Percentiles rank a stretch among this genome's conserved stretches.
phyloP scores from a whole-genome alignment of 2,113 vertebrate genomes.

The Grammomys surdaster region DNA sequence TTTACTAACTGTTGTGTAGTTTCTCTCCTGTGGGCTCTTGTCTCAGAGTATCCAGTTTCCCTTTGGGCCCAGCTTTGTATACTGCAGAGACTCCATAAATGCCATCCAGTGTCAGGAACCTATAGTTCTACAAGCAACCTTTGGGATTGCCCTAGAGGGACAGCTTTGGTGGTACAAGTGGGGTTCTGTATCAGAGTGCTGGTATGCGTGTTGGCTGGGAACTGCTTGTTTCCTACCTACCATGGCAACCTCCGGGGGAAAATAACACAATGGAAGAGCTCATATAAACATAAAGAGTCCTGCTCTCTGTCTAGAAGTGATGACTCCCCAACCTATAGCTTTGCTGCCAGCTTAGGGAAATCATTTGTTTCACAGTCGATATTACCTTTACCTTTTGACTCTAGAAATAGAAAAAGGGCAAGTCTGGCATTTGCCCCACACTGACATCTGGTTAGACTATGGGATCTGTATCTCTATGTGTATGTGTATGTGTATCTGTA shows the following conservation, averaged over 20 bases:
- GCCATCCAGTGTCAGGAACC: rapidly evolving
- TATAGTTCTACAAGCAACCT: background rate
- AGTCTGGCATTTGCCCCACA: background rate
- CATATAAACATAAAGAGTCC: background rate
- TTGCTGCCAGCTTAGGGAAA: background rate
- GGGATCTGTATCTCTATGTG: too few species aligned
- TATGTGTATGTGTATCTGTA: too few species aligned
- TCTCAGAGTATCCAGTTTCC: background rate
- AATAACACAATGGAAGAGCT: background rate
- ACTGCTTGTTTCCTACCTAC: background rate
- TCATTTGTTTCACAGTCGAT: background rate
- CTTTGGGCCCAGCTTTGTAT: background rate
- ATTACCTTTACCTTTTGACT: background rate
- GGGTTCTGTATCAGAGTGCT: background rate
- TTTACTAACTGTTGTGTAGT: background rate
- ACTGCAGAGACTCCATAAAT: background rate
- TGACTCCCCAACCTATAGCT: background rate
- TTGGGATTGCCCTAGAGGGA: too few species aligned
- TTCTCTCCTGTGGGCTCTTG: background rate
- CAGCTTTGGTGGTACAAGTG: background rate
- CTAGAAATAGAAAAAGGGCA: background rate
- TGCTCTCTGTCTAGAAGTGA: background rate
- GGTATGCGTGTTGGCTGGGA: background rate
- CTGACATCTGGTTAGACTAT: too few species aligned
- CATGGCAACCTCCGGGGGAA: background rate